These are phyloP conservation scores for Pterois miles DNA, from an alignment of 2,797 vertebrate genomes.

Conservation along the genomic window DNA sequence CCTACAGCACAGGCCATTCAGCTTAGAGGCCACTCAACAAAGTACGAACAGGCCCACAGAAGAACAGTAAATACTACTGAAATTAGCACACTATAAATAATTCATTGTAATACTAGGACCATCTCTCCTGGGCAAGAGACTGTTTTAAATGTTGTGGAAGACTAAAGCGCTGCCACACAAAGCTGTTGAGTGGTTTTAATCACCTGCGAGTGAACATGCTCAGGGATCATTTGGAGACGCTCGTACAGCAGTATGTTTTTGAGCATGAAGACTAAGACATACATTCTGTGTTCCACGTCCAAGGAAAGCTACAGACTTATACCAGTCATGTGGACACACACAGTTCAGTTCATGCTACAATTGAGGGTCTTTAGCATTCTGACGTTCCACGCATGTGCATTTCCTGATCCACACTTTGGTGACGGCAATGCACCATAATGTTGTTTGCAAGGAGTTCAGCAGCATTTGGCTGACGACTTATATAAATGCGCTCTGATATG, in stretches of 20 bases:
- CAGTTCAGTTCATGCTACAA: too few relatives aligned
- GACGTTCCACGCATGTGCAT: too few relatives aligned
- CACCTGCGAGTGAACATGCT: neutral
- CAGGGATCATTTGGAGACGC: neutral
- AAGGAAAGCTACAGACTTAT: too few relatives aligned
- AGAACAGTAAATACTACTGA: neutral
- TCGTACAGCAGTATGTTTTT: neutral
- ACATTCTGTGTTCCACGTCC: too few relatives aligned
- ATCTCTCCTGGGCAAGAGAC: neutral
- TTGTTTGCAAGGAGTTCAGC: too few relatives aligned
- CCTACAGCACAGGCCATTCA: conserved; percentile 18
- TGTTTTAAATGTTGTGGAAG: neutral
- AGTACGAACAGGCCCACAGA: neutral
- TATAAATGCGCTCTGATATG: too few relatives aligned
- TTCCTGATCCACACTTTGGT: too few relatives aligned
- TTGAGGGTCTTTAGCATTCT: too few relatives aligned
- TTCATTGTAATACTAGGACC: neutral
- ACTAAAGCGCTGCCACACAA: neutral
- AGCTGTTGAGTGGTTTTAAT: neutral
- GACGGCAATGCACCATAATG: too few relatives aligned
- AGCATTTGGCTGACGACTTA: too few relatives aligned
- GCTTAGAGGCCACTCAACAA: conserved; percentile 11
- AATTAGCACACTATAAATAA: conserved; percentile 17
- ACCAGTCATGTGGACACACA: too few relatives aligned
- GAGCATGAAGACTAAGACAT: neutral